These are phyloP conservation scores for Theonella swinhoei DNA, from an alignment of 37 sponge, comb jelly and placozoan genomes.

Conservation along the genomic window DNA sequence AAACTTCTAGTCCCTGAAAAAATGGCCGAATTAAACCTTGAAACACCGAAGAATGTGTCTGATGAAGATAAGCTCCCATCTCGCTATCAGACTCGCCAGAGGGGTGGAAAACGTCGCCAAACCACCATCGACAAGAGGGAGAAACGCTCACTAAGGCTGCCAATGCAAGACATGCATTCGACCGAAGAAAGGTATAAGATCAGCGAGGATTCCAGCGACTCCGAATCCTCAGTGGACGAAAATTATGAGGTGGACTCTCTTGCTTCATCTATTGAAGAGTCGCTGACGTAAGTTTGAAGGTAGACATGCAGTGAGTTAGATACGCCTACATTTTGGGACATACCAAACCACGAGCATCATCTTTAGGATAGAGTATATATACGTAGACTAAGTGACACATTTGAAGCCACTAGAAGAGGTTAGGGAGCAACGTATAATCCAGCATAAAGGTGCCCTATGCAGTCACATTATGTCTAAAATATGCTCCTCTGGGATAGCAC, in stretches of 20 bases:
- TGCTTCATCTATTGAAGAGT: conserved; percentile 41
- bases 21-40: not conserved
- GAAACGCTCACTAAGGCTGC: not conserved
- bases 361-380: too few species aligned
- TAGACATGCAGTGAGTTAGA: not conserved
- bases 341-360: too few species aligned
- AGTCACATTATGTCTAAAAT: too few species aligned
- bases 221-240: conserved; percentile 40
- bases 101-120: not conserved
- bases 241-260: conserved; percentile 61
- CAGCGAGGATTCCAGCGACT: not conserved
- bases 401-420: too few species aligned
- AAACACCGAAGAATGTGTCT: not conserved
- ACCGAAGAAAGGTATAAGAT: conserved; percentile 21
- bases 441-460: too few species aligned
- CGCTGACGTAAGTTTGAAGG: conserved; percentile 66
- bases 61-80: not conserved
- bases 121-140: not conserved
- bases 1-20: too few species aligned
- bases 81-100: not conserved
- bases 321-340: not conserved
- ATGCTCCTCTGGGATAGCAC: too few species aligned
- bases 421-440: too few species aligned
- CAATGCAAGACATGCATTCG: not conserved
- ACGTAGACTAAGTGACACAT: too few species aligned